Base-by-base conservation (phyloP, 2,797 vertebrate species). In the Xiphorhynchus erythropygius region DNA sequence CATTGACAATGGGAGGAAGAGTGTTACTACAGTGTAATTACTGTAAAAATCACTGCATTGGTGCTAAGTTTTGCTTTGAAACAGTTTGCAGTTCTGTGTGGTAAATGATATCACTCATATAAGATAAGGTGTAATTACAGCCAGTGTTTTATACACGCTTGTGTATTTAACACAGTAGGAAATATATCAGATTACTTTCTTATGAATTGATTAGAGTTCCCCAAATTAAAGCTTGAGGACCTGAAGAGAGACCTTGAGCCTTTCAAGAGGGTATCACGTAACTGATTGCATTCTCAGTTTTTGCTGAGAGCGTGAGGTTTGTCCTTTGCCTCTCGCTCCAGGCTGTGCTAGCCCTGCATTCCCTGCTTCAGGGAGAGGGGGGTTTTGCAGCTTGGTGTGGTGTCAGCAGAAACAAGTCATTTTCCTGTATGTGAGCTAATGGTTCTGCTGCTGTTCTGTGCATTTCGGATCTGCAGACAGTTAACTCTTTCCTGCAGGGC, bases 371-470 rank as follows among this genome's bases (percentile, higher is more conserved):
- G 55, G 56, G 65, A 33, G 65, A 33, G 27, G 32, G 73, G 63
- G 39, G 5, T 89, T 75, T 80, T 87, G 71, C 82, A 89, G 39
- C 73, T 53, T 65, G 24, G 4, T 84, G 82, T 93, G 69, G 57
- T 86, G 87, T 94, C 91, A 91, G 93, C 94, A 96, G 96, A 95
- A 96, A 79, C 39, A 83, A 90, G 13, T 53, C 0, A 46, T 92
- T 86, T 94, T 86, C 87, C 91, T 14, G 3, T 64, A 25, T 24
- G 9, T 30, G 23, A 64, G 71, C 71, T 92, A 87, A 85, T 91
- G 87, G 84, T 86, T 87, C 65, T 89, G 76, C 79, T 85, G 92
- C 90, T 62, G 37, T 80, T 74, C 74, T 90, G 32, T 42, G 70
- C 6, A 5, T 64, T 84, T 77, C 33, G 33, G 55, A 69, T 76